Conservation (phyloP, 1,140 invertebrate species). For the Asbolus verrucosus region DNA sequence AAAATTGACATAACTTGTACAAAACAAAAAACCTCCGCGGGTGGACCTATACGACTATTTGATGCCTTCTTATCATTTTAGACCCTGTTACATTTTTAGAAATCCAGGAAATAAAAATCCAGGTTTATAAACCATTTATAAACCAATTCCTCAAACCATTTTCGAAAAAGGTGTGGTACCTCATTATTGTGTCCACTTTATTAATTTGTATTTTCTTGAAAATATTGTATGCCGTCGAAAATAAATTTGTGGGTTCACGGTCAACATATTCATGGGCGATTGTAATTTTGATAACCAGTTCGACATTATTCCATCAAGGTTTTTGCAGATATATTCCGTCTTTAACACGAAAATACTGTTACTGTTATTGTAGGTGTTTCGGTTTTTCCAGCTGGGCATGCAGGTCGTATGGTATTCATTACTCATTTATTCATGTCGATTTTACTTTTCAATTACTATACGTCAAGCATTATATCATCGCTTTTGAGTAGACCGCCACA, state of each 20-base stretch:
- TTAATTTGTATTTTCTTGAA: constrained; percentile 50
- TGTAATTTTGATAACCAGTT: constrained; percentile 49
- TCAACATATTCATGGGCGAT: constrained; percentile 44
- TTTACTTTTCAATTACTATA: constrained; percentile 64
- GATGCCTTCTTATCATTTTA: constrained; percentile 56
- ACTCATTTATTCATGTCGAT: constrained; percentile 59
- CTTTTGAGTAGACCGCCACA: constrained; percentile 57
- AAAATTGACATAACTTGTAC: constrained; percentile 46
- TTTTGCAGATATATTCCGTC: neutral
- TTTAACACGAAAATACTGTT: no score
- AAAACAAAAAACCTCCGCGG: constrained; percentile 42
- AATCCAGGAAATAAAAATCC: no score
- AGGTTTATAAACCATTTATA: no score
- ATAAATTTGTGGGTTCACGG: constrained; percentile 1
- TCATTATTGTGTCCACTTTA: constrained; percentile 20
- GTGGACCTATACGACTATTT: constrained; percentile 55
- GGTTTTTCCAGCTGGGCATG: constrained; percentile 49
- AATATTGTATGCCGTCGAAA: constrained; percentile 47
- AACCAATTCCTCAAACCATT: constrained; percentile 56
- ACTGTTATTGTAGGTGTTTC: constrained; percentile 54
- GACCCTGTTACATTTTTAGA: constrained; percentile 53
- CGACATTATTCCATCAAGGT: constrained; percentile 52
- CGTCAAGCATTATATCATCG: constrained; percentile 63
- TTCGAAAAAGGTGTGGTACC: constrained; percentile 47
- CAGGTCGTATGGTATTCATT: constrained; percentile 60